Conservation (phyloP, 2,888 invertebrate genomes). For the Erynnis tages region DNA sequence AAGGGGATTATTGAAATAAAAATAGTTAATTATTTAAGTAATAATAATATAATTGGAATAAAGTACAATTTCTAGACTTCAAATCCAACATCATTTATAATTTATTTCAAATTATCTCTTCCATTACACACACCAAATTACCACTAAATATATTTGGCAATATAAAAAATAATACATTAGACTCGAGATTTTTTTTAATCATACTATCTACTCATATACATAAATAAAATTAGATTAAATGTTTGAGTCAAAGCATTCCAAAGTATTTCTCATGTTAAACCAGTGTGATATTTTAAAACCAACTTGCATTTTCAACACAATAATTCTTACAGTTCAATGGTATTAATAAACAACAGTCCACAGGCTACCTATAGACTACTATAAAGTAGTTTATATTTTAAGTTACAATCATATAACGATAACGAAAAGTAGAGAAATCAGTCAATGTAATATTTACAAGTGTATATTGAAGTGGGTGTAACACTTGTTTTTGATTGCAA, state of each 20-base stretch:
- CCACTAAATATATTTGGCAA: constrained; percentile 79
- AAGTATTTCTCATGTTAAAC: neutral
- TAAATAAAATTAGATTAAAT: constrained; percentile 32
- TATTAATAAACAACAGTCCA: no score
- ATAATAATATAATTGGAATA: constrained; percentile 42
- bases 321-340: no score
- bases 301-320: no score
- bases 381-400: no score
- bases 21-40: constrained; percentile 29
- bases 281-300: no score
- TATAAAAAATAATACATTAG: constrained; percentile 79
- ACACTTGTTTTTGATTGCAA: no score
- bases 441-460: constrained; percentile 17
- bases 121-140: constrained; percentile 70
- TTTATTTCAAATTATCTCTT: constrained; percentile 67
- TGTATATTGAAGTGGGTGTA: no score
- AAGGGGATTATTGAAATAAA: constrained; percentile 11
- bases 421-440: neutral
- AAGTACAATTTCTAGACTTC: constrained; percentile 52
- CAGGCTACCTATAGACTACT: no score
- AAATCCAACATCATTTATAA: constrained; percentile 70
- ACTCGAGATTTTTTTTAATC: constrained; percentile 68
- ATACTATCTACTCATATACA: constrained; percentile 60
- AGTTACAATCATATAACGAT: neutral
- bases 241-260: constrained; percentile 14